Evolutionary conservation across 2,113 vertebrate genomes (phyloP).

Genomic region (Pollimyrus isidori): DNA sequence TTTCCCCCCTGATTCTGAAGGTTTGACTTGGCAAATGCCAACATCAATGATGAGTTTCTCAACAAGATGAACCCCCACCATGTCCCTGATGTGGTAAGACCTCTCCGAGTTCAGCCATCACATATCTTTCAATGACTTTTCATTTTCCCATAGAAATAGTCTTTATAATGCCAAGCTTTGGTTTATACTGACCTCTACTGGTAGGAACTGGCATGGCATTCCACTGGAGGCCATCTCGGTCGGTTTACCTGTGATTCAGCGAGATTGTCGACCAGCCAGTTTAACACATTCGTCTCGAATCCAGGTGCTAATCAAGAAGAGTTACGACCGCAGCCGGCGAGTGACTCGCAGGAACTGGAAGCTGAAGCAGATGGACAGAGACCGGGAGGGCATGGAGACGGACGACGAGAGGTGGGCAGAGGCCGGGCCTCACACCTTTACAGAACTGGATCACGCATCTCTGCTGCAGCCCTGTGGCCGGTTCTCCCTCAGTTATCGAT

Average conservation of each 20-base stretch:
- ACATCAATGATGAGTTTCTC: constrained; percentile 85
- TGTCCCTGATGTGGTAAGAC: constrained; percentile 88
- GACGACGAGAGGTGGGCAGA: constrained; percentile 81
- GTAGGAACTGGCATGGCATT: not conserved
- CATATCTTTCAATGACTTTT: not conserved
- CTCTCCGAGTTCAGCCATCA: not conserved
- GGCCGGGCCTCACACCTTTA: not conserved
- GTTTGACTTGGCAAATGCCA: constrained; percentile 91
- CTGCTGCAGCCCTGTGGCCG: not conserved
- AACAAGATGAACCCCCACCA: constrained; percentile 88
- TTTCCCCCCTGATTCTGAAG: constrained; percentile 41
- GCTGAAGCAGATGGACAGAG: constrained; percentile 76
- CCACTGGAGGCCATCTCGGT: not conserved
- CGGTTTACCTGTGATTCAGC: not conserved
- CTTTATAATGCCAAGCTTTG: not conserved
- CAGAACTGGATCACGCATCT: not conserved
- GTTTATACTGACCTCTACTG: constrained; percentile 6
- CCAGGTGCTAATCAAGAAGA: constrained; percentile 92
- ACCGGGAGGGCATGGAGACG: constrained; percentile 71
- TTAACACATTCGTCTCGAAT: not conserved
- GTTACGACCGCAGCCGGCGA: constrained; percentile 77
- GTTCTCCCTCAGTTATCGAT: not conserved
- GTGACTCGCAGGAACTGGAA: constrained; percentile 89
- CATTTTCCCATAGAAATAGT: not conserved
- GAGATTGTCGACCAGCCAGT: not conserved